phyloP scores from a whole-genome alignment of 1,140 invertebrate species.

The Drosophila kohkoa region DNA sequence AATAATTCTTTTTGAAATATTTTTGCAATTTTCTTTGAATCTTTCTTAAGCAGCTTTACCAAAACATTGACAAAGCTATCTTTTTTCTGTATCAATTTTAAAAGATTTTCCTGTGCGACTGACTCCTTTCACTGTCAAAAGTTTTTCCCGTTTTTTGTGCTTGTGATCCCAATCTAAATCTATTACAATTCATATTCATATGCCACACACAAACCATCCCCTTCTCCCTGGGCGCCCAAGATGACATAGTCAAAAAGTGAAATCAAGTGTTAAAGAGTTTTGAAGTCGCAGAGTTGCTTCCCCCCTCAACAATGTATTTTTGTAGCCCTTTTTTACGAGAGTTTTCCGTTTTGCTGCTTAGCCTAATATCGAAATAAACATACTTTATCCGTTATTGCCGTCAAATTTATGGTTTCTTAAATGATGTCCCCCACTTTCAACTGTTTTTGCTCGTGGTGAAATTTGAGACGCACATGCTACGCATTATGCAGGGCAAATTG shows the following conservation, averaged over 20 bases:
- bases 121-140: conserved; percentile 55
- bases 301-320: conserved; percentile 43
- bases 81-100: conserved; percentile 60
- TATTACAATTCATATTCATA: conserved; percentile 81
- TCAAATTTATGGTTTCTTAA: conserved; percentile 82
- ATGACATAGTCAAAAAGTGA: conserved; percentile 56
- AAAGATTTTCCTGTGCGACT: conserved; percentile 66
- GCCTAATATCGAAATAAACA: conserved; percentile 82
- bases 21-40: conserved; percentile 36
- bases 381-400: conserved; percentile 82
- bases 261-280: conserved; percentile 83
- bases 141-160: conserved; percentile 39
- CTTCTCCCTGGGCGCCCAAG: neutral
- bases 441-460: conserved; percentile 34
- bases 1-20: conserved; percentile 46
- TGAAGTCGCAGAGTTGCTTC: conserved; percentile 36
- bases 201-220: conserved; percentile 45
- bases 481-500: conserved; percentile 46
- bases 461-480: conserved; percentile 62
- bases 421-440: conserved; percentile 39
- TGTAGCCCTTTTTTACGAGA: conserved; percentile 66
- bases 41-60: conserved; percentile 43
- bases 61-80: conserved; percentile 37
- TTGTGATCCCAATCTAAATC: conserved; percentile 74
- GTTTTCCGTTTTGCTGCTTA: conserved; percentile 61